Base-by-base conservation (phyloP, 2,888 invertebrate genomes). In the Nezara viridula region DNA sequence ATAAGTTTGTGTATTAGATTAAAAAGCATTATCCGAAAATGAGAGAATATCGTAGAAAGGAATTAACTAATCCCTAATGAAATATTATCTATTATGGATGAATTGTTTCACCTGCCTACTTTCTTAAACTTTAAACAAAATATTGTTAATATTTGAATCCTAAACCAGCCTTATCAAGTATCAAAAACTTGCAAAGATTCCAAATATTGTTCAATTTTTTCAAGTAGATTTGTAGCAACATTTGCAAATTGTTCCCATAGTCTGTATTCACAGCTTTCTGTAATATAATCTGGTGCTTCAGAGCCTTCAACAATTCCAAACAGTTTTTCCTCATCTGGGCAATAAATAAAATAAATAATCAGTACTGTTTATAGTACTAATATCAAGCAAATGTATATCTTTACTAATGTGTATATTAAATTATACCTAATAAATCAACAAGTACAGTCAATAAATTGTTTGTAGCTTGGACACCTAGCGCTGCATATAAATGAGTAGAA, bases 201-300 rank as follows among this genome's bases (percentile, higher is more conserved):
- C 10, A 91, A 89, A 81, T 91, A 91, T n/a, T 91, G 92, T 77
- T 95, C 94, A 49, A 95, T 93, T 91, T 94, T 94, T 92, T 96
- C 96, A 90, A 96, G 92, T 90, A 96, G 93, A 91, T 96, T 96
- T 73, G 96, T 95, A 0, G 96, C 96, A 0, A 96, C 96, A 32
- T 94, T 94, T 2, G 96, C 95, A 92, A 96, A 95, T 92, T 96
- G 96, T 92, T 96, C 96, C 96, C 96, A 96, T 21, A 95, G 90
- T 2, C 93, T 93, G 24, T 94, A 93, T 14, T 93, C 93, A 4
- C 94, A 92, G 12, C 94, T 94, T 0, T 93, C 92, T 0, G 91
- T 93, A 86, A 94, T 93, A 0, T 92, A 92, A 81, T 94, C 94
- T 89, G 93, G 93, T 27, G 92, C 92, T 55, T 93, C 93, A 9